Evolutionary conservation across 64 coral and sea anemone species (phyloP), one percentile per base, ranked within the genome.

Genomic region (Trachythela sp.): DNA sequence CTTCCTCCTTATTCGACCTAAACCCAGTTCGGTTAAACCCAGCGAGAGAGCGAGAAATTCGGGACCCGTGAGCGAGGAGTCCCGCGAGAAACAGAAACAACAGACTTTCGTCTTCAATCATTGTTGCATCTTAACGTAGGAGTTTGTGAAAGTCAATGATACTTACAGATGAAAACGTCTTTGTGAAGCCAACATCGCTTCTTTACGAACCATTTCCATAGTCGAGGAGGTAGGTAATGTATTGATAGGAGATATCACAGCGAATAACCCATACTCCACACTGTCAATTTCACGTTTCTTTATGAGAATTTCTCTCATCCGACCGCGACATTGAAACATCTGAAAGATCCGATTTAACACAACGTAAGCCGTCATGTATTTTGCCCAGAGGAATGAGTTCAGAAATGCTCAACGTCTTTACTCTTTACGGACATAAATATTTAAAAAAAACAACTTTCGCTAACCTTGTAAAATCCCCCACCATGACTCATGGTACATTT

Each of bases 391-490:
- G n/a, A n/a, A n/a, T n/a, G 22, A 31, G 8, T 40, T 68, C 58
- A 64, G 22, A 0, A 17, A 51, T 1, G 27, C 48, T 48, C 2
- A 17, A 50, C 4, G 7, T 14, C 17, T n/a, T n/a, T n/a, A n/a
- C n/a, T n/a, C n/a, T n/a, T n/a, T n/a, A n/a, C n/a, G n/a, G n/a
- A n/a, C n/a, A n/a, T n/a, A n/a, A n/a, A n/a, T n/a, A n/a, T n/a
- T n/a, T n/a, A n/a, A n/a, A n/a, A n/a, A n/a, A n/a, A n/a, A n/a
- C n/a, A n/a, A n/a, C n/a, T n/a, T n/a, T 10, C 20, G 40, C 26
- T 91, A 56, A 99, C 96, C 96, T 99, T 99, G 54, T 99, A 99
- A 89, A 99, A 99, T 9, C 96, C 96, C 2, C 96, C 96, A n/a
- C 96, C 96, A 89, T 99, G 96, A 36, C 92, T 99, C 27, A 99